Percentiles rank a stretch among this genome's conserved stretches.
Conservation (phyloP, 2,113 vertebrate species). For the Petaurus breviceps region DNA sequence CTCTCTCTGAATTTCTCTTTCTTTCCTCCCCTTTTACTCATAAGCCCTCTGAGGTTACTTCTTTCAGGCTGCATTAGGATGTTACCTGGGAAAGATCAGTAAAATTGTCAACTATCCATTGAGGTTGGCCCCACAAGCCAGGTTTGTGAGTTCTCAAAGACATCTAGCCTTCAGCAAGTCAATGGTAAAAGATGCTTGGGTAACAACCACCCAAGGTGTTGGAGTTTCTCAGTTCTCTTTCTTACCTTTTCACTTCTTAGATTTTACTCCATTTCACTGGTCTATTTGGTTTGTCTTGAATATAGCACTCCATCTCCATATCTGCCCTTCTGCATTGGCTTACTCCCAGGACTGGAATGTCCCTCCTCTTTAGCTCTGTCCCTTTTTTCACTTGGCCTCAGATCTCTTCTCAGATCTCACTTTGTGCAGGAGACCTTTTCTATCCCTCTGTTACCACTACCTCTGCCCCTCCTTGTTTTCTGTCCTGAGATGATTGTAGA, state of each 20-base stretch:
- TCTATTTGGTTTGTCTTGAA: neutral
- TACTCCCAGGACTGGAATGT: neutral
- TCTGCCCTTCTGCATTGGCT: neutral
- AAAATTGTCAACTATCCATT: neutral
- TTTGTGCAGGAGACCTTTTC: neutral
- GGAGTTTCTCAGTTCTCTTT: neutral
- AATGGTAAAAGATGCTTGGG: neutral
- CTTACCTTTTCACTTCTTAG: neutral
- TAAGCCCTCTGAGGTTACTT: neutral
- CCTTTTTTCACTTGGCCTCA: neutral
- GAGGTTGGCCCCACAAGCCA: neutral
- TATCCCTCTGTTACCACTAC: neutral
- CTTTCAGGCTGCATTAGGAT: neutral
- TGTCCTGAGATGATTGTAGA: neutral
- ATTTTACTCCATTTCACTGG: neutral
- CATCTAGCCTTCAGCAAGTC: neutral
- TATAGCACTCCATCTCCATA: neutral
- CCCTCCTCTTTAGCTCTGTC: neutral
- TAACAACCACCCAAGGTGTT: neutral
- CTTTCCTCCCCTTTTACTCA: neutral
- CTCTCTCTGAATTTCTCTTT: constrained; percentile 43
- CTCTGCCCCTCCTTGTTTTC: neutral
- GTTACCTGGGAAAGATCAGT: neutral
- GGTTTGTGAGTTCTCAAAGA: neutral
- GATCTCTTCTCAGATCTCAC: neutral